phyloP scores from a whole-genome alignment of 2,113 vertebrate genomes.

The Saguinus midas region DNA sequence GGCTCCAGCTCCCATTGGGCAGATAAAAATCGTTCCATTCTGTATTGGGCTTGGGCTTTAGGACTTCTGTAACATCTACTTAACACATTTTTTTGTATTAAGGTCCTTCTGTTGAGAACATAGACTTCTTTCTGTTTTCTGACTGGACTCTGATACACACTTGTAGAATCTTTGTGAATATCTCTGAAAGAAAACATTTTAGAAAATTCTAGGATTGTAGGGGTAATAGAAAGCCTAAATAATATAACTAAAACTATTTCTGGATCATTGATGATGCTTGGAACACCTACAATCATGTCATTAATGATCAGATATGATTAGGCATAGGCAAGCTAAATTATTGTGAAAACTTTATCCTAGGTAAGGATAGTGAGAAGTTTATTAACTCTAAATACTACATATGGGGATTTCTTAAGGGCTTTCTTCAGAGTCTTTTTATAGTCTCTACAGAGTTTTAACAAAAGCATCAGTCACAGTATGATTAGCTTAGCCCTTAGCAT shows the following conservation, averaged over 20 bases:
- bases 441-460: not conserved
- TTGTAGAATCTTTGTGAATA: constrained; percentile 12
- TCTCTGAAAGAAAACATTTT: not conserved
- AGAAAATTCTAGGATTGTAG: constrained; percentile 29
- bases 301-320: not conserved
- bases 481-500: not conserved
- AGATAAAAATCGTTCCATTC: not conserved
- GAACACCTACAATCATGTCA: not conserved
- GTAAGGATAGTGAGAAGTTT: not conserved
- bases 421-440: not conserved
- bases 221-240: not conserved
- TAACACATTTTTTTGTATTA: not conserved
- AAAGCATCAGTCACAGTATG: not conserved
- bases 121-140: constrained; percentile 26
- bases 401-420: not conserved
- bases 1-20: not conserved
- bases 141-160: not conserved
- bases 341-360: not conserved
- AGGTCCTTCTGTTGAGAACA: not conserved
- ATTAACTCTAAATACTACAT: not conserved
- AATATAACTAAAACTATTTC: not conserved
- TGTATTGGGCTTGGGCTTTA: not conserved
- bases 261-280: not conserved
- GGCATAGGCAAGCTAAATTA: not conserved
- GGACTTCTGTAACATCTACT: not conserved